These are phyloP conservation scores for Alloplasta piceator DNA, from an alignment of 2,888 invertebrate species.

Conservation along the genomic window DNA sequence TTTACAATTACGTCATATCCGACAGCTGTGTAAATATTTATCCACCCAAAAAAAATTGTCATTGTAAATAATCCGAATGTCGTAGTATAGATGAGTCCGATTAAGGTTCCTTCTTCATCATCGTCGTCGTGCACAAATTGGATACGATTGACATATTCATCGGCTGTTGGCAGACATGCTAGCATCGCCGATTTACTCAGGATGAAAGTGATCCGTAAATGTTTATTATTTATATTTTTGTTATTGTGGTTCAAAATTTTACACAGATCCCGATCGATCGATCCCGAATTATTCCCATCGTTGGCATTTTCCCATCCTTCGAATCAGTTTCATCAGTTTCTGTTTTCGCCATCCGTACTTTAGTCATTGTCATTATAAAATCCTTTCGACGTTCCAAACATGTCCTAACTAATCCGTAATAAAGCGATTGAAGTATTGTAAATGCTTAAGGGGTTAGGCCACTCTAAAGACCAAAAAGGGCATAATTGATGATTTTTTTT, in stretches of 20 bases:
- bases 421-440: too few species aligned
- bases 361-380: too few species aligned
- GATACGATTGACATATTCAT: not conserved
- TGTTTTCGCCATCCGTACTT: too few species aligned
- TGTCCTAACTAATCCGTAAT: too few species aligned
- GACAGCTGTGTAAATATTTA: slow-evolving; percentile 58
- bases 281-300: slow-evolving; percentile 11
- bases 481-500: too few species aligned
- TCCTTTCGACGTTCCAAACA: too few species aligned
- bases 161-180: slow-evolving; percentile 28
- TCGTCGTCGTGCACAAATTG: slow-evolving; percentile 42
- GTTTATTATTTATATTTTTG: not conserved
- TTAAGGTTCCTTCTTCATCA: slow-evolving; percentile 25
- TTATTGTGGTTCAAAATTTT: not conserved
- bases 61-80: slow-evolving; percentile 58
- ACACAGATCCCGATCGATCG: not conserved
- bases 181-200: slow-evolving; percentile 31
- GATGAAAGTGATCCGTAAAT: slow-evolving; percentile 27
- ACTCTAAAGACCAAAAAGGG: too few species aligned
- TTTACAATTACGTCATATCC: slow-evolving; percentile 42
- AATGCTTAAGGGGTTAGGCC: too few species aligned
- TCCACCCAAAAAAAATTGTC: not conserved
- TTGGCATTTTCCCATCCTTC: not conserved
- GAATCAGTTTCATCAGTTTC: too few species aligned
- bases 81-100: slow-evolving; percentile 47